phyloP scores from a whole-genome alignment of 1,140 invertebrate genomes.

The Cyphomyrmex costatus region DNA sequence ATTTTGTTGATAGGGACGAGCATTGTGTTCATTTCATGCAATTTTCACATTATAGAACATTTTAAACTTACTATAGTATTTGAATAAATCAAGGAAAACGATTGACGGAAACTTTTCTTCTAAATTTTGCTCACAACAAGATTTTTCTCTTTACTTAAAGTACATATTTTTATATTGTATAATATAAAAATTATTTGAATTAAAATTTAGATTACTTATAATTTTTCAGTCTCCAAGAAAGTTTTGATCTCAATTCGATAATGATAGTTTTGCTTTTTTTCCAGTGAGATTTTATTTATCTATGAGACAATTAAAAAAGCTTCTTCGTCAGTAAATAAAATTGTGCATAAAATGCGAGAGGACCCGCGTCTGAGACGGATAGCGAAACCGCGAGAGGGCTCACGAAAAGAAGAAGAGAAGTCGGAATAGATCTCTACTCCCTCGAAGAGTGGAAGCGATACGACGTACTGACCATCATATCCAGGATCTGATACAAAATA shows the following conservation, averaged over 20 bases:
- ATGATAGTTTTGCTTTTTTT: background rate
- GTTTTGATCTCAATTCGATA: background rate
- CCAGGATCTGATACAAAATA: conserved; percentile 76
- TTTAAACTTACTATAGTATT: conserved; percentile 41
- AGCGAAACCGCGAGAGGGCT: conserved; percentile 43
- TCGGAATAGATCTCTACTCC: conserved; percentile 58
- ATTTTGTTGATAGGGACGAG: conserved; percentile 70
- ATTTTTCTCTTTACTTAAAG: conserved; percentile 15
- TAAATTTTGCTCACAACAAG: background rate
- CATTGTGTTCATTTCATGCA: background rate
- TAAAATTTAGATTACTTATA: background rate
- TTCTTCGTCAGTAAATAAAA: background rate
- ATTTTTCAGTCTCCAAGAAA: background rate
- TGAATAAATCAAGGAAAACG: background rate
- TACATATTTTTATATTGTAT: background rate
- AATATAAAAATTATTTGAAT: conserved; percentile 15
- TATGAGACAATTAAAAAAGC: background rate
- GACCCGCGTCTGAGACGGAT: conserved; percentile 22
- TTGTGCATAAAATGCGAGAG: conserved; percentile 61
- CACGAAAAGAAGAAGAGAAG: conserved; percentile 64
- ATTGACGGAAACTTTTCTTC: conserved; percentile 55
- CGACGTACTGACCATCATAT: conserved; percentile 69
- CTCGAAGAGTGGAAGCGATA: conserved; percentile 66
- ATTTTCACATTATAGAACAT: conserved; percentile 49
- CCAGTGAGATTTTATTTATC: conserved; percentile 29